Conservation (phyloP, 2,113 vertebrate genomes). For the Halichoeres trimaculatus region DNA sequence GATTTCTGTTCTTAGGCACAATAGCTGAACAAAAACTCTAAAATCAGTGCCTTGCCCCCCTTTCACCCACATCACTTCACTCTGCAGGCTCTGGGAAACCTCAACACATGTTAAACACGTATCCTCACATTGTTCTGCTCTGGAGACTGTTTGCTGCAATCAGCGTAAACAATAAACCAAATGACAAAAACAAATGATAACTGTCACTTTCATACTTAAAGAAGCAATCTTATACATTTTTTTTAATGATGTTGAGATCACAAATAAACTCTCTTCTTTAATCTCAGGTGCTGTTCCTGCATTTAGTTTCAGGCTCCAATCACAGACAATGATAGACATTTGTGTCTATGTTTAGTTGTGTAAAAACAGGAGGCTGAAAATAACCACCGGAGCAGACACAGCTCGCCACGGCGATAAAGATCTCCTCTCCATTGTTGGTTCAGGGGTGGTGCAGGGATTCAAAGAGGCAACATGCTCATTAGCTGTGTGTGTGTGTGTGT, state of each 20-base stretch:
- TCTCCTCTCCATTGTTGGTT: slow-evolving; percentile 76
- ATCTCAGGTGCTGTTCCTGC: slow-evolving; percentile 16
- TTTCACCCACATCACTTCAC: slow-evolving; percentile 51
- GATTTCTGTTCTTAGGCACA: slow-evolving; percentile 31
- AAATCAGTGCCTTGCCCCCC: slow-evolving; percentile 28
- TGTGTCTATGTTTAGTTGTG: slow-evolving; percentile 63
- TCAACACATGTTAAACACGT: slow-evolving; percentile 45
- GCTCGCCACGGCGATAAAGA: slow-evolving; percentile 70
- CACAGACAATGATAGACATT: slow-evolving; percentile 41
- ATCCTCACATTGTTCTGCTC: slow-evolving; percentile 78
- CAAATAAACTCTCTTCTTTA: slow-evolving; percentile 21
- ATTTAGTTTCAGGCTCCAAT: slow-evolving; percentile 27
- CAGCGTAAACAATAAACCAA: slow-evolving; percentile 66
- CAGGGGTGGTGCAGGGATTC: slow-evolving; percentile 57
- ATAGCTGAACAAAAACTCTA: neutral
- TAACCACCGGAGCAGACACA: slow-evolving; percentile 57
- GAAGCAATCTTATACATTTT: neutral
- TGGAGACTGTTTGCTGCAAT: slow-evolving; percentile 48
- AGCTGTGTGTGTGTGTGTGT: slow-evolving; percentile 40
- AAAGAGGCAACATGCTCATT: slow-evolving; percentile 63
- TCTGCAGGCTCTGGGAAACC: slow-evolving; percentile 51
- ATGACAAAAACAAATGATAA: slow-evolving; percentile 50
- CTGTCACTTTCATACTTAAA: slow-evolving; percentile 41
- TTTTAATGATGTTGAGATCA: neutral
- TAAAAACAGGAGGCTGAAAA: slow-evolving; percentile 70